phyloP scores from a whole-genome alignment of 2,888 invertebrate genomes.

The Athalia cordata region DNA sequence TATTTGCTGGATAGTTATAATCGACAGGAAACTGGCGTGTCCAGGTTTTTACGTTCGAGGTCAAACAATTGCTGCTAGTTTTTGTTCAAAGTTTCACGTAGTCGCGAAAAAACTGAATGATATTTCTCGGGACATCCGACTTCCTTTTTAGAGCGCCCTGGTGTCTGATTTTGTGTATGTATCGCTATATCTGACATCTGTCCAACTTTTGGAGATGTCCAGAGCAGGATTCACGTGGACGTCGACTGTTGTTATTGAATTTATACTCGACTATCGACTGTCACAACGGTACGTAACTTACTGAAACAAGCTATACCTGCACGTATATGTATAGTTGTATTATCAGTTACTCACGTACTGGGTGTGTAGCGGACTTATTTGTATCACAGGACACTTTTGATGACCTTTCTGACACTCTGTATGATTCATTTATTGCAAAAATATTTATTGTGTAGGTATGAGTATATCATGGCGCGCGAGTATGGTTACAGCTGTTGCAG shows the following conservation, averaged over 20 bases:
- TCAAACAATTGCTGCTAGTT: slow-evolving; percentile 10
- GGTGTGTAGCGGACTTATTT: slow-evolving; percentile 26
- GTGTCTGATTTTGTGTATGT: no score
- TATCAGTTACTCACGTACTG: slow-evolving; percentile 2
- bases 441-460: slow-evolving; percentile 25
- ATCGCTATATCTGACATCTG: no score
- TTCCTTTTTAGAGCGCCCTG: no score
- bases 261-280: no score
- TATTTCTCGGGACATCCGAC: background rate
- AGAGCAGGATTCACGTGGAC: no score
- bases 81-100: slow-evolving; percentile 35
- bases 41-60: background rate
- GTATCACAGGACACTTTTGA: slow-evolving; percentile 16
- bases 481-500: slow-evolving; percentile 16
- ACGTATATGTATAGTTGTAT: background rate
- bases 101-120: slow-evolving; percentile 5
- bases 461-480: background rate
- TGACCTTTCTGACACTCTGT: slow-evolving; percentile 39
- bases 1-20: background rate
- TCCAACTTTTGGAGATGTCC: no score
- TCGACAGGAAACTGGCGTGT: slow-evolving; percentile 17
- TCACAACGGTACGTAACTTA: background rate
- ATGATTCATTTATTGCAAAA: slow-evolving; percentile 36
- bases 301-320: slow-evolving; percentile 1
- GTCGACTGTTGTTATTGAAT: no score